Percentiles rank a stretch among this genome's conserved stretches.
Evolutionary conservation across 2,888 invertebrate genomes (phyloP).

Genomic region (Blera fallax): DNA sequence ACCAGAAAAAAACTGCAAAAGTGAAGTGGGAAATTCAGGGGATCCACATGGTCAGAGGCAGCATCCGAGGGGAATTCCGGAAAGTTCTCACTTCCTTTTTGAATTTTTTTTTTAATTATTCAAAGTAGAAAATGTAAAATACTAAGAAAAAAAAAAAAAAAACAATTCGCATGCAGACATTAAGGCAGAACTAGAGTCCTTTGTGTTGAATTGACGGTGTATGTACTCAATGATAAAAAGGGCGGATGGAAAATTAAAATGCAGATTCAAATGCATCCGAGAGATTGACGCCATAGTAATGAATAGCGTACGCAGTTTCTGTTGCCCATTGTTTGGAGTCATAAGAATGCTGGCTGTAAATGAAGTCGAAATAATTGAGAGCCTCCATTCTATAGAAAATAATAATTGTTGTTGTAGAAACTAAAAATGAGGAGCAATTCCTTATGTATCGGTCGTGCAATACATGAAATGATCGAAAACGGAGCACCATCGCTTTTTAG

Average conservation of each 20-base stretch:
- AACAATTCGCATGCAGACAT: neutral
- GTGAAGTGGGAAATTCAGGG: constrained; percentile 18
- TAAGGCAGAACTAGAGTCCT: neutral
- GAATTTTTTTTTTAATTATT: constrained; percentile 41
- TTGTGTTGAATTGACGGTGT: neutral
- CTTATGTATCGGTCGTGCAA: neutral
- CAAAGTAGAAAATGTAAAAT: constrained; percentile 27
- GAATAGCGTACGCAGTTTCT: neutral
- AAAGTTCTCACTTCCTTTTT: neutral
- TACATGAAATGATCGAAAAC: too few relatives aligned
- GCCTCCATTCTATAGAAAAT: neutral
- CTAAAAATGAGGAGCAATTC: neutral
- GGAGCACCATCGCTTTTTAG: too few relatives aligned
- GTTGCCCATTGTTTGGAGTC: neutral
- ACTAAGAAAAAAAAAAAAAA: neutral
- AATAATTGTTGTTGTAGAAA: neutral
- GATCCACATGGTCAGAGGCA: neutral
- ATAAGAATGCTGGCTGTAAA: neutral
- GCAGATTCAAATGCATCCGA: constrained; percentile 19
- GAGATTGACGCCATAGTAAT: constrained; percentile 8
- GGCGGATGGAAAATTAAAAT: constrained; percentile 1
- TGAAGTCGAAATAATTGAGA: neutral
- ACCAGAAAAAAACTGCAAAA: neutral
- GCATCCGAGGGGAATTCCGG: neutral
- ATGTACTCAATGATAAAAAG: neutral